These are phyloP conservation scores for Acropora yongei DNA, from an alignment of 64 coral and sea anemone species.

Conservation along the genomic window DNA sequence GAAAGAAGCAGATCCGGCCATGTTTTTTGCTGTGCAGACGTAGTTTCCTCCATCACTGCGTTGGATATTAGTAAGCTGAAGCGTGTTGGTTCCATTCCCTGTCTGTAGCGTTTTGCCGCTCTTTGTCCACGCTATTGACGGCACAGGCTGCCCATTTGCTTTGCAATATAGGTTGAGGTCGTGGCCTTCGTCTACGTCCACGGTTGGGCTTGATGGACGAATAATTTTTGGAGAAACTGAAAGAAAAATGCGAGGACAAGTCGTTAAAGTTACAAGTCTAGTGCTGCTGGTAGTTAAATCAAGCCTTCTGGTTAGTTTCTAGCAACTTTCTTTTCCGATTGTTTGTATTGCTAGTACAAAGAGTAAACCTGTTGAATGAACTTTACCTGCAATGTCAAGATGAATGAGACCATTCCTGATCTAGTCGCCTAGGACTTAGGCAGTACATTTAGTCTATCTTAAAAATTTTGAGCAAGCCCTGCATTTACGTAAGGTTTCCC, in stretches of 20 bases:
- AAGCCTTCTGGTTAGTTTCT: too few species aligned
- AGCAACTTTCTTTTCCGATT: too few species aligned
- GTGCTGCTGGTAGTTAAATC: too few species aligned
- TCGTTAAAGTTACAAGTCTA: too few species aligned
- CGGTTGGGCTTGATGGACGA: background rate
- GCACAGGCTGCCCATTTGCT: conserved; percentile 18
- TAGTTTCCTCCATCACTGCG: conserved; percentile 30
- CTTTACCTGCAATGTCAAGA: background rate
- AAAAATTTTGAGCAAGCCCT: background rate
- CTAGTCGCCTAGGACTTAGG: background rate
- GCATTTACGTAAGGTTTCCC: background rate
- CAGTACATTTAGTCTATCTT: background rate
- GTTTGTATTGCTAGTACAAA: background rate
- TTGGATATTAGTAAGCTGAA: background rate
- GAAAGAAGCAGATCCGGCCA: background rate
- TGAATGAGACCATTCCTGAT: background rate
- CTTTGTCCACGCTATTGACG: conserved; percentile 25
- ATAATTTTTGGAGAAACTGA: background rate
- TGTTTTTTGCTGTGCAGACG: conserved; percentile 16
- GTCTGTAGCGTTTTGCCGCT: background rate
- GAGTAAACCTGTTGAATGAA: background rate
- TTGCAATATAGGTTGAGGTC: background rate
- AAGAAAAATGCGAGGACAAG: background rate
- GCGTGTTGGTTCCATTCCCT: background rate
- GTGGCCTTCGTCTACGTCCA: background rate